A percentile compares a stretch with the other conserved stretches of the same genome.
phyloP scores from a whole-genome alignment of 2,797 vertebrate species.

The Acrossocheilus wenchowensis region DNA sequence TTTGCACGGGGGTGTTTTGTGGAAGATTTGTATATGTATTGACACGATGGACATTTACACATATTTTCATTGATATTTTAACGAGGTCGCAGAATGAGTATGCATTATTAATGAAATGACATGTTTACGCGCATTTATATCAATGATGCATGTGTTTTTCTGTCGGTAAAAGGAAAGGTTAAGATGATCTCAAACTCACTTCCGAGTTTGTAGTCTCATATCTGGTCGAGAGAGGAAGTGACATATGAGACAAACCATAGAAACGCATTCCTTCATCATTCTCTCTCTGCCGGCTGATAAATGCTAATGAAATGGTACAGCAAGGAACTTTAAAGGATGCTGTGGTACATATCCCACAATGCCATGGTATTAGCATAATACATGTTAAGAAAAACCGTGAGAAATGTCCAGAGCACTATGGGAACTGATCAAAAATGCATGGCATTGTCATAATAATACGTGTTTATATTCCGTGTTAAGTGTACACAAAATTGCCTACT shows the following conservation, averaged over 20 bases:
- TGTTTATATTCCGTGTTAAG: neutral
- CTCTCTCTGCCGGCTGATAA: neutral
- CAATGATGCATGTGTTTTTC: neutral
- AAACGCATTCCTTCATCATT: neutral
- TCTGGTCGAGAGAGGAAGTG: conserved; percentile 50
- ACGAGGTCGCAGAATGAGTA: neutral
- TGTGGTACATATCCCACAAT: neutral
- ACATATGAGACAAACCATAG: conserved; percentile 3
- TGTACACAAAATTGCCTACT: neutral
- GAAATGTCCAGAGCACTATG: neutral
- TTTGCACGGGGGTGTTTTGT: neutral
- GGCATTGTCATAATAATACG: neutral
- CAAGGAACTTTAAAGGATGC: neutral
- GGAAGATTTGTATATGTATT: neutral
- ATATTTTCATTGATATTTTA: neutral
- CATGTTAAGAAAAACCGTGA: neutral
- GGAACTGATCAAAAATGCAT: neutral
- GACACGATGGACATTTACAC: neutral
- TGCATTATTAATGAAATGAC: neutral
- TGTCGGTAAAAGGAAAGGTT: neutral
- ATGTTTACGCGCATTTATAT: neutral
- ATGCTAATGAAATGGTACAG: no score
- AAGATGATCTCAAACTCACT: conserved; percentile 23
- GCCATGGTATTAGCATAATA: neutral
- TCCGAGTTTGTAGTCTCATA: conserved; percentile 43